These are phyloP conservation scores for Thelaira solivaga DNA, from an alignment of 2,888 invertebrate species.

Conservation along the genomic window DNA sequence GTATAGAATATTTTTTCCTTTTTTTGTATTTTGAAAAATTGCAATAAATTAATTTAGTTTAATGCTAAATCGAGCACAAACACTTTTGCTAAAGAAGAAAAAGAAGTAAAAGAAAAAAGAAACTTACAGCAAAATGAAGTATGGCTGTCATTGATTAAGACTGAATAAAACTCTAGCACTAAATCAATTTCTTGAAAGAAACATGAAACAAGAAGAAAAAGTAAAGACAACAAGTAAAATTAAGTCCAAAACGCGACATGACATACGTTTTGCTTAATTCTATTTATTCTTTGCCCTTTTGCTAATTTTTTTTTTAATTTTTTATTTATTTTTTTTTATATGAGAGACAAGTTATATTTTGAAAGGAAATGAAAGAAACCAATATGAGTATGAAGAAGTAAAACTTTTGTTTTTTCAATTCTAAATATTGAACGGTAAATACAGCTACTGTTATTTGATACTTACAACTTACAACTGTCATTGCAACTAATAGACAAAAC, in stretches of 20 bases:
- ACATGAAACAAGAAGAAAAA: no score
- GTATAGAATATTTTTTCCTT: not conserved
- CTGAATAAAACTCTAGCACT: constrained; percentile 27
- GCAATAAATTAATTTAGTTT: constrained; percentile 34
- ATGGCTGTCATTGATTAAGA: constrained; percentile 47
- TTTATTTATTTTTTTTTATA: not conserved
- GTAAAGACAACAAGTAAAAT: constrained; percentile 11
- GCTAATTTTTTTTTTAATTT: not conserved
- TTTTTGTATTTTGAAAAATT: not conserved
- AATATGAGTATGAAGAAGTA: not conserved
- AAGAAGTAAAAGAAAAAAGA: no score
- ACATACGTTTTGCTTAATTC: constrained; percentile 54
- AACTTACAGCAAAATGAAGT: constrained; percentile 28
- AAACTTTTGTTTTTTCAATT: not conserved
- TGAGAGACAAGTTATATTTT: not conserved
- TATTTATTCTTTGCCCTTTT: not conserved
- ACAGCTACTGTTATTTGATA: constrained; percentile 10
- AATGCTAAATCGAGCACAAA: constrained; percentile 41
- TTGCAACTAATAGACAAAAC: constrained; percentile 16
- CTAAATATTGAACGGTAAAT: constrained; percentile 46
- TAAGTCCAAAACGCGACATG: constrained; percentile 45
- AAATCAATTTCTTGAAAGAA: constrained; percentile 42
- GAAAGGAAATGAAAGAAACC: constrained; percentile 20
- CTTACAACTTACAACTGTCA: constrained; percentile 12
- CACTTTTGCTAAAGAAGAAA: not conserved